A percentile compares a stretch with the other conserved stretches of the same genome.
Conservation (phyloP, 2,113 vertebrate species). For the Colossoma macropomum region DNA sequence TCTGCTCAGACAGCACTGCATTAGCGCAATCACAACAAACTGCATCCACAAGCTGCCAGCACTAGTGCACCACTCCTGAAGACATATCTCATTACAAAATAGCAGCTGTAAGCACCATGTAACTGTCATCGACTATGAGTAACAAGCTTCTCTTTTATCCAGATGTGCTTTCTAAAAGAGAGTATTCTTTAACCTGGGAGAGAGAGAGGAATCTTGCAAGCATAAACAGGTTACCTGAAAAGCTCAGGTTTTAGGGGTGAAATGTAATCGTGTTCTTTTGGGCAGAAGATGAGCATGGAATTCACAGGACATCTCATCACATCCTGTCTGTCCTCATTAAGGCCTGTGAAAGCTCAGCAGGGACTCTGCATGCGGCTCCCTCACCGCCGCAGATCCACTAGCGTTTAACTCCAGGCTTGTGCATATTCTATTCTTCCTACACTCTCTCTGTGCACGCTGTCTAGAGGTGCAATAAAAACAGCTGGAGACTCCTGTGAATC, state of each 20-base stretch:
- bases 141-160: neutral
- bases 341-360: slow-evolving; percentile 10
- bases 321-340: slow-evolving; percentile 39
- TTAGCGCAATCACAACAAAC: slow-evolving; percentile 21
- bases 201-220: neutral
- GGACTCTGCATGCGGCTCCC: neutral
- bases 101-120: slow-evolving; percentile 28
- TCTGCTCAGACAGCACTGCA: neutral
- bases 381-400: neutral
- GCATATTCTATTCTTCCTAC: neutral
- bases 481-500: slow-evolving; percentile 43
- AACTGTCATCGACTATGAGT: slow-evolving; percentile 12
- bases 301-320: slow-evolving; percentile 20
- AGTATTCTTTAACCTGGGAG: neutral
- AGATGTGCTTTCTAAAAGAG: slow-evolving; percentile 5
- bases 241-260: neutral
- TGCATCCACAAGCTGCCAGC: neutral
- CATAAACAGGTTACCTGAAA: neutral
- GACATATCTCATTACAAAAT: slow-evolving; percentile 36
- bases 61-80: neutral
- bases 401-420: slow-evolving; percentile 8
- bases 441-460: neutral
- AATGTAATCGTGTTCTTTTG: slow-evolving; percentile 3
- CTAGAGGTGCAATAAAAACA: slow-evolving; percentile 16
- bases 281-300: slow-evolving; percentile 18